These are phyloP conservation scores for Ephialtes manifestator DNA, from an alignment of 2,888 invertebrate species.

Conservation along the genomic window DNA sequence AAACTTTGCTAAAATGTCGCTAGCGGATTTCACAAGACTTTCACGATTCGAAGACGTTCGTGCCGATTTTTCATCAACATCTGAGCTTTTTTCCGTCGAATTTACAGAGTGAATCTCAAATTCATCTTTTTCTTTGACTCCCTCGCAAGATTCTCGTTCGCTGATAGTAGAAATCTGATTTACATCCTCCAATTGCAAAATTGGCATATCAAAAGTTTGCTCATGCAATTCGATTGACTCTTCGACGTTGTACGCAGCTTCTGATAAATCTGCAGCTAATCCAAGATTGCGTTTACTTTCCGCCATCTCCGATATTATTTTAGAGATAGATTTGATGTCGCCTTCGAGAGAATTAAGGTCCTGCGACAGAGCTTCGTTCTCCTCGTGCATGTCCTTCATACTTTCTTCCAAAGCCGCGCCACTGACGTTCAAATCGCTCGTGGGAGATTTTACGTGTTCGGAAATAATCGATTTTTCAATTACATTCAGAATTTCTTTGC, in stretches of 20 bases:
- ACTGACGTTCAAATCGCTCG: conserved; percentile 64
- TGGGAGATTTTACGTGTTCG: conserved; percentile 75
- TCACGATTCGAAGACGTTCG: not conserved
- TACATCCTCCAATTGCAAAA: conserved; percentile 3
- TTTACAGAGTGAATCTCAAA: conserved; percentile 2
- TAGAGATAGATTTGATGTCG: conserved; percentile 76
- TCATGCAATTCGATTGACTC: conserved; percentile 54
- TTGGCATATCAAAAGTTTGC: conserved; percentile 7
- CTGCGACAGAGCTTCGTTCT: conserved; percentile 75
- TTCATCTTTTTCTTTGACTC: not conserved
- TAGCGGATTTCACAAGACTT: not conserved
- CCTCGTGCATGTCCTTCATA: conserved; percentile 73
- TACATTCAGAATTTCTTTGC: conserved; percentile 80
- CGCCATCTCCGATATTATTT: conserved; percentile 74
- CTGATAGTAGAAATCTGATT: not conserved
- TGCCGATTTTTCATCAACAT: not conserved
- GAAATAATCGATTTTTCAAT: conserved; percentile 82
- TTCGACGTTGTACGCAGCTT: conserved; percentile 55
- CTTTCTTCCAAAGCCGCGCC: conserved; percentile 73
- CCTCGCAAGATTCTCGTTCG: conserved; percentile 1
- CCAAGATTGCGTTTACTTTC: conserved; percentile 69
- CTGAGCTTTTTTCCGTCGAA: not conserved
- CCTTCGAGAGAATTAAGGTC: conserved; percentile 74
- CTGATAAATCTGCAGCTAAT: conserved; percentile 23
- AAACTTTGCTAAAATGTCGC: not conserved